phyloP scores from a whole-genome alignment of 2,797 vertebrate genomes.

The Xenops minutus region DNA sequence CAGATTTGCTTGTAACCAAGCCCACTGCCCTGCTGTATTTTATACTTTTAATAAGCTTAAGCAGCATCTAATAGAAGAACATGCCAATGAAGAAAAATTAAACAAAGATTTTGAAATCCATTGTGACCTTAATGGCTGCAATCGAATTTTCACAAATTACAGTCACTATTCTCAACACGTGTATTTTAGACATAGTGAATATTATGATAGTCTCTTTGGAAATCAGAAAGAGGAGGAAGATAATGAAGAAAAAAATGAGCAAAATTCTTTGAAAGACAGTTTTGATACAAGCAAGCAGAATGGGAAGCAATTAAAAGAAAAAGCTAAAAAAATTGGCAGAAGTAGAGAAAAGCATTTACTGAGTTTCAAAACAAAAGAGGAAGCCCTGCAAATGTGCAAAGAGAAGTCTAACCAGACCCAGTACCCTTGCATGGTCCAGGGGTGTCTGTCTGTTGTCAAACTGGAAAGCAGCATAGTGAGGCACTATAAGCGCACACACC shows the following conservation, averaged over 20 bases:
- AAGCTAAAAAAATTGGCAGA: conserved; percentile 76
- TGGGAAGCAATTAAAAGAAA: conserved; percentile 62
- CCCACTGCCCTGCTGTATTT: conserved; percentile 87
- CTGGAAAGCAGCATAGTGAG: conserved; percentile 87
- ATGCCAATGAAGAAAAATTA: conserved; percentile 76
- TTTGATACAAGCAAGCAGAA: conserved; percentile 57
- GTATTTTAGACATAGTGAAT: conserved; percentile 85
- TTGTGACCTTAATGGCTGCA: conserved; percentile 90
- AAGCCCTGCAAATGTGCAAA: conserved; percentile 95
- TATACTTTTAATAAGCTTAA: conserved; percentile 90
- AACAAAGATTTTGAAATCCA: conserved; percentile 82
- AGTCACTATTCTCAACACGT: conserved; percentile 87
- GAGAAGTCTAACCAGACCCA: conserved; percentile 84
- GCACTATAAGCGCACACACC: conserved; percentile 88
- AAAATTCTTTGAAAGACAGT: conserved; percentile 49
- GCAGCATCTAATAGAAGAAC: conserved; percentile 83
- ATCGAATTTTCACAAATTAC: conserved; percentile 84
- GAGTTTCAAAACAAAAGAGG: conserved; percentile 86
- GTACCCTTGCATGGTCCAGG: conserved; percentile 94
- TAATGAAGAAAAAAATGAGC: conserved; percentile 69
- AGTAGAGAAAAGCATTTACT: conserved; percentile 79
- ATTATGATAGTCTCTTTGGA: conserved; percentile 86
- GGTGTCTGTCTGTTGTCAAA: conserved; percentile 91
- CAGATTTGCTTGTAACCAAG: conserved; percentile 87
- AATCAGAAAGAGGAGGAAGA: conserved; percentile 86